phyloP scores from a whole-genome alignment of 1,140 invertebrate species.

The Caenorhabditis brenneri region DNA sequence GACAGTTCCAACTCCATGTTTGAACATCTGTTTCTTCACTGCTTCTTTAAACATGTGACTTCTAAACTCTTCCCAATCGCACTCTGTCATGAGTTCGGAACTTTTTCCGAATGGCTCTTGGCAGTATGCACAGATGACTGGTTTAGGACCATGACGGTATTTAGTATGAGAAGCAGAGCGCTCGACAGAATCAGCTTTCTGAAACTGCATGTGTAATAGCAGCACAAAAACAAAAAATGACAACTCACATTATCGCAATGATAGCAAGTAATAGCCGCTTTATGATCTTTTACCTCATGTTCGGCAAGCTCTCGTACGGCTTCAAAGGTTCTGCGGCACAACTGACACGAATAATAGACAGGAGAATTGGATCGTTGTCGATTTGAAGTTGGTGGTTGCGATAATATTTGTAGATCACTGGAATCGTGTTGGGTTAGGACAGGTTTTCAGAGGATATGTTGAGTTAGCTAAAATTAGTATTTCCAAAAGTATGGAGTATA shows the following conservation, averaged over 20 bases:
- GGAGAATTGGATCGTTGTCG: neutral
- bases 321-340: neutral
- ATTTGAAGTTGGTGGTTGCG: too few species aligned
- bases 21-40: neutral
- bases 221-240: neutral
- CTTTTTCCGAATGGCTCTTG: constrained; percentile 31
- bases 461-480: too few species aligned
- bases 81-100: neutral
- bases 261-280: neutral
- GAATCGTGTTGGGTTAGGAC: neutral
- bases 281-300: neutral
- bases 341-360: neutral
- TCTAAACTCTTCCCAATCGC: constrained; percentile 23
- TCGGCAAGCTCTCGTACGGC: neutral
- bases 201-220: too few species aligned
- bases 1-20: neutral
- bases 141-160: neutral
- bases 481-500: too few species aligned
- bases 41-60: neutral
- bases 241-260: constrained; percentile 16
- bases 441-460: too few species aligned
- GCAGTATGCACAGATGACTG: constrained; percentile 15
- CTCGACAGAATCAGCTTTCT: constrained; percentile 3
- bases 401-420: neutral
- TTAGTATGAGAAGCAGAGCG: neutral